Base-by-base conservation (phyloP, 2,888 invertebrate genomes). In the Panorpa germanica region DNA sequence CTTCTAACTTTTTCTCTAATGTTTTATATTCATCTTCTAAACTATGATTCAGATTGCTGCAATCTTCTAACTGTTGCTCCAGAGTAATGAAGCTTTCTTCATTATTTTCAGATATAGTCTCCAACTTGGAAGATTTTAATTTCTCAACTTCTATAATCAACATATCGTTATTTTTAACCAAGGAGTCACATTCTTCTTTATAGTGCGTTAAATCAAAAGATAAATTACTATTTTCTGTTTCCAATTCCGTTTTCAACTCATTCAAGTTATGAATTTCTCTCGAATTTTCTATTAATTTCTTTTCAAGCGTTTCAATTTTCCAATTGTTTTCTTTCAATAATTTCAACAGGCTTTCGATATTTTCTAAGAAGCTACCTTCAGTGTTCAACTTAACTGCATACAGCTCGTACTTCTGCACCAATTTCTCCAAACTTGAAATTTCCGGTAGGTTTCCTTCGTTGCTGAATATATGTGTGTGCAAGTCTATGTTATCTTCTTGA, bases 31-130 rank as follows among this genome's bases (percentile, higher is more conserved):
- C 65, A 27, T 63, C 59, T 43, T 69, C 65, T 42, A 73, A 57
- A 5, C 59, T 59, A 39, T 61, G 59, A 41, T 67, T 70, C n/a
- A 62, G 50, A 39, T 51, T 60, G 36, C 54, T 63, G 25, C 59
- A 61, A 42, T 67, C 65, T 28, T 75, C 76, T 26, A 75, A 45
- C 47, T 74, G 71, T 1, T 58, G 54, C 51, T 75, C 74, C 39
- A 75, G 45, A 40, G 67, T 60, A 1, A 61, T 54, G 36, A 72
- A 50, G 37, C 67, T 71, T 40, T 75, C 74, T 53, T 75, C 75
- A 41, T 74, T 73, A 2, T 69, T 64, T 53, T 76, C 75, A 28
- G 68, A 66, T 29, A 76, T 75, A 2, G 75, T 72, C 47, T 74
- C 68, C 38, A 75, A 49, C 39, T 70, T 70, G n/a, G 62, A 15